Evolutionary conservation across 2,113 vertebrate genomes (phyloP), one percentile per base, ranked within the genome.

Genomic region (Gasterosteus nipponicus): DNA sequence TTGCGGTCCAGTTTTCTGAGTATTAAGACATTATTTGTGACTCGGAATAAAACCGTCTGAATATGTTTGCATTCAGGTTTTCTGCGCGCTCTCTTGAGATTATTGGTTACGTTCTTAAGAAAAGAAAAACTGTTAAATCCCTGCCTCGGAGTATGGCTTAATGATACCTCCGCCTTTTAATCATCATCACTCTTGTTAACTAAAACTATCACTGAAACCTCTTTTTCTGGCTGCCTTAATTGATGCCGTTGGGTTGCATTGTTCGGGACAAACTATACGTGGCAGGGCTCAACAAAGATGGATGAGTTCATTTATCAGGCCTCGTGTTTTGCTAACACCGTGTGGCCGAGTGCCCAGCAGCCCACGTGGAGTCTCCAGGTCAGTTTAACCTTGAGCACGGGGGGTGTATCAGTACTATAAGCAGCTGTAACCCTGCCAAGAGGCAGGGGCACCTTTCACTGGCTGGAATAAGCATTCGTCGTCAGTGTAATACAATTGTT

Each of bases 301-400:
- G 90, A 94, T 91, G 92, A 89, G 85, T 92, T 91, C 81, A 92
- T 93, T 93, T 90, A 91, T 91, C 79, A 87, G 81, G 76, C 79
- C 78, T 86, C 70, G 29, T 89, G 92, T 92, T 86, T 93, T 91
- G 88, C 91, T 91, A 92, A 87, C 80, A 71, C 75, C 46, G 76
- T 77, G 82, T 91, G 89, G 92, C 91, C 85, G 75, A 71, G 84
- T 56, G 88, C 87, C 89, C 88, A 72, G 60, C 81, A 72, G 86
- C 88, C 86, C 89, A 84, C 83, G 57, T 71, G 79, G 72, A 86
- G 86, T 85, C 86, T 87, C 70, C 81, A 84, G 90, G 91, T 89
- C 90, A 79, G 64, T 93, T 94, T 94, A 93, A 95, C 93, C 93
- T 93, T 93, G 88, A 94, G 87, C 78, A 39, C 74, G 5, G 74